These are phyloP conservation scores for Monochamus alternatus DNA, from an alignment of 2,888 invertebrate species.

Conservation along the genomic window DNA sequence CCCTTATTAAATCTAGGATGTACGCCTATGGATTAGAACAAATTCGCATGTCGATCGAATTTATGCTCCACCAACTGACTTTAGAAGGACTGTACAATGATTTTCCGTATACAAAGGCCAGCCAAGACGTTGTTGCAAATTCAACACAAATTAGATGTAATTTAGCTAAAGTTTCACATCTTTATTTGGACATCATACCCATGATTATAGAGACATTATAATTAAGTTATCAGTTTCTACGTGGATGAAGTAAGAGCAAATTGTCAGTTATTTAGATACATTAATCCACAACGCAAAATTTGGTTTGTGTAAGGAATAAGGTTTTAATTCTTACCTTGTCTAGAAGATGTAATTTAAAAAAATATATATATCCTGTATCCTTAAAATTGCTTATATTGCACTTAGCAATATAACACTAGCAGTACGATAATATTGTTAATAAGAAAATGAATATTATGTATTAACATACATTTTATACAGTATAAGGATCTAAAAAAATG, in stretches of 20 bases:
- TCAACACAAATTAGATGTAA: conserved; percentile 15
- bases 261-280: conserved; percentile 34
- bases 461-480: too few species aligned
- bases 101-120: neutral
- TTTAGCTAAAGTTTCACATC: conserved; percentile 19
- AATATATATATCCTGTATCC: too few species aligned
- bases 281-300: conserved; percentile 17
- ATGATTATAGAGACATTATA: conserved; percentile 38
- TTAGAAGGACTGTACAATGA: neutral
- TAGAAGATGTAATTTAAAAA: too few species aligned
- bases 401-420: too few species aligned
- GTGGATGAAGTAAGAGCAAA: conserved; percentile 33
- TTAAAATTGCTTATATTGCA: too few species aligned
- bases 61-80: too few species aligned
- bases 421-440: too few species aligned
- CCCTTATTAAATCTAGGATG: too few species aligned
- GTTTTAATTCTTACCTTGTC: neutral
- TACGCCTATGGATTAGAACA: too few species aligned
- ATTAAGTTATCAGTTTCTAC: conserved; percentile 35
- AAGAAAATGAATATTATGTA: too few species aligned
- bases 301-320: conserved; percentile 47
- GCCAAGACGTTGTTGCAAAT: neutral
- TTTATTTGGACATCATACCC: conserved; percentile 27
- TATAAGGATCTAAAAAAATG: too few species aligned
- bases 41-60: too few species aligned